Conservation (phyloP, 2,113 vertebrate species). For the Chionomys nivalis region DNA sequence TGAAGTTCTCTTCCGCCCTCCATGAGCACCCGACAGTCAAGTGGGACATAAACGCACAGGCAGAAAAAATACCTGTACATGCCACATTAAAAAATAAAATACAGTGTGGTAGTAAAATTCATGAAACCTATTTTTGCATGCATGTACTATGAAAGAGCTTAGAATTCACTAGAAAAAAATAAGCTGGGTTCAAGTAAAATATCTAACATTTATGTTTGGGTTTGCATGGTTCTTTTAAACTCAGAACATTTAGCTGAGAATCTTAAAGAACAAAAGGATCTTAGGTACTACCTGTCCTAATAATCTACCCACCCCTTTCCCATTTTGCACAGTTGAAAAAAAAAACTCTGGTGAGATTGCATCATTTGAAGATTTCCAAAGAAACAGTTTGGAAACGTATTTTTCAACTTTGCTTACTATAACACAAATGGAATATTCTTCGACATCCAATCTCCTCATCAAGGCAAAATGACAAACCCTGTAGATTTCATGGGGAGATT, state of each 20-base stretch:
- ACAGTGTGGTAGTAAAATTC: background rate
- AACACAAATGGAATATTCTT: background rate
- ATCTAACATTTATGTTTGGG: background rate
- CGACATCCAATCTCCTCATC: background rate
- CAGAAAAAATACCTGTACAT: background rate
- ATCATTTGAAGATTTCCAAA: background rate
- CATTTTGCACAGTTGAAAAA: background rate
- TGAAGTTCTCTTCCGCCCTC: background rate
- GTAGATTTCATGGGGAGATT: background rate
- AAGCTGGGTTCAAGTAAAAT: background rate
- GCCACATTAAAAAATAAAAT: background rate
- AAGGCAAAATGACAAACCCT: background rate
- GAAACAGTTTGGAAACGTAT: background rate
- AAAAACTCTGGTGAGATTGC: background rate
- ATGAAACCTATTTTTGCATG: background rate
- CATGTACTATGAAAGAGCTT: background rate
- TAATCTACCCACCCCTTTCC: background rate
- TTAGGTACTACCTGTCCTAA: background rate
- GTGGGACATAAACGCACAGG: background rate
- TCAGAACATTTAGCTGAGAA: background rate
- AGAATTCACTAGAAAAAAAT: conserved; percentile 5
- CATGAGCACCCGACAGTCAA: background rate
- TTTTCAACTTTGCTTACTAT: background rate
- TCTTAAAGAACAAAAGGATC: background rate
- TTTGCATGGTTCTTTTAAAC: conserved; percentile 1